phyloP scores from a whole-genome alignment of 2,113 vertebrate species.

The Acrocephalus kingi region DNA sequence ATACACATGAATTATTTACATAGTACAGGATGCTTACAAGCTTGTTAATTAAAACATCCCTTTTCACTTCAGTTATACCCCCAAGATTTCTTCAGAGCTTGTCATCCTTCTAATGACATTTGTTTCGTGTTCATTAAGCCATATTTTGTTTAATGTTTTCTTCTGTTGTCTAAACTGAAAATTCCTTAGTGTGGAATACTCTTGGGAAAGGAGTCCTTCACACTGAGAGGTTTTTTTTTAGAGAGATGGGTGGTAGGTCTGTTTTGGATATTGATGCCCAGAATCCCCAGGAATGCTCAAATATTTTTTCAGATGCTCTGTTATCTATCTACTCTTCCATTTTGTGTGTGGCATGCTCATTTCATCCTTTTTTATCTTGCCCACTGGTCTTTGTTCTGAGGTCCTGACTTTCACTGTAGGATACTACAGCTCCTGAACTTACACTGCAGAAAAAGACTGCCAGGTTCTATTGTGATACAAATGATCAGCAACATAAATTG shows the following conservation, averaged over 20 bases:
- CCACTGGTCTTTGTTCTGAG: not conserved
- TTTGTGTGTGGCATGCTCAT: not conserved
- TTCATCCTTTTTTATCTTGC: not conserved
- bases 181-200: not conserved
- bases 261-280: not conserved
- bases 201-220: not conserved
- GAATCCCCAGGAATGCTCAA: not conserved
- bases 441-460: slow-evolving; percentile 2
- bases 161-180: not conserved
- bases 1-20: slow-evolving; percentile 44
- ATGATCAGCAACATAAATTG: slow-evolving; percentile 50
- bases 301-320: not conserved
- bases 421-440: not conserved
- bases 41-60: slow-evolving; percentile 20
- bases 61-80: not conserved
- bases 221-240: not conserved
- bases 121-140: not conserved
- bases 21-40: not conserved
- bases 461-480: slow-evolving; percentile 48
- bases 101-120: not conserved
- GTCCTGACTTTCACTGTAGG: not conserved
- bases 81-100: not conserved
- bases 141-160: not conserved
- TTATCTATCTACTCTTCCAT: not conserved
- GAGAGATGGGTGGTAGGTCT: not conserved